phyloP scores from a whole-genome alignment of 2,888 invertebrate species.

The Slavum lentiscoides region DNA sequence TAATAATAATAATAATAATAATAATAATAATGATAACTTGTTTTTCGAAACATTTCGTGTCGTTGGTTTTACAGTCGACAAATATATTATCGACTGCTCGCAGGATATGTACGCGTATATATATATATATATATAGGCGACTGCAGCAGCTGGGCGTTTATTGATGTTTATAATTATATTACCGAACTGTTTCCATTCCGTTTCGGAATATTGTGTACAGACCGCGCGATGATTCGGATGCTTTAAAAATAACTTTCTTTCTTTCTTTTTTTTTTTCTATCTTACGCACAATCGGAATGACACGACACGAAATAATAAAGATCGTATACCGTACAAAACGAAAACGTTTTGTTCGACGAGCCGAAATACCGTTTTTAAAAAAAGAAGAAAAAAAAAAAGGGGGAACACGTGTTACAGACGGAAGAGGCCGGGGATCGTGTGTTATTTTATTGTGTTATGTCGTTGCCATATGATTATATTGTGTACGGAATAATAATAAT shows the following conservation, averaged over 20 bases:
- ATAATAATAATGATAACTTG: too few relatives aligned
- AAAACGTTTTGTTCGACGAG: conserved; percentile 49
- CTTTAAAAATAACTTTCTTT: conserved; percentile 29
- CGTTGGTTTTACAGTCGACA: too few relatives aligned
- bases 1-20: too few relatives aligned
- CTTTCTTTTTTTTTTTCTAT: background rate
- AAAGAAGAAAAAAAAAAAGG: too few relatives aligned
- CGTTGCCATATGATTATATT: background rate
- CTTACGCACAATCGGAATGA: background rate
- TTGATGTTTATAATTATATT: background rate
- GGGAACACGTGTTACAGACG: conserved; percentile 34
- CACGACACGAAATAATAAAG: background rate
- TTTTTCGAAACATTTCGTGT: too few relatives aligned
- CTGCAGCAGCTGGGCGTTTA: background rate
- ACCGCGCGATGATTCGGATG: background rate
- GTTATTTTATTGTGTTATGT: background rate
- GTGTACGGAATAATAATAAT: background rate
- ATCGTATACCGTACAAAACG: background rate
- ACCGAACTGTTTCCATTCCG: background rate
- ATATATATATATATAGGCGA: background rate
- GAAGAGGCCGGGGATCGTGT: background rate
- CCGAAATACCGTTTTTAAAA: conserved; percentile 21
- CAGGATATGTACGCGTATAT: too few relatives aligned
- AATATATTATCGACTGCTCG: too few relatives aligned
- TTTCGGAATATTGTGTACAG: background rate